Evolutionary conservation across 2,888 invertebrate genomes (phyloP).

Genomic region (Chrysotoxum bicinctum): DNA sequence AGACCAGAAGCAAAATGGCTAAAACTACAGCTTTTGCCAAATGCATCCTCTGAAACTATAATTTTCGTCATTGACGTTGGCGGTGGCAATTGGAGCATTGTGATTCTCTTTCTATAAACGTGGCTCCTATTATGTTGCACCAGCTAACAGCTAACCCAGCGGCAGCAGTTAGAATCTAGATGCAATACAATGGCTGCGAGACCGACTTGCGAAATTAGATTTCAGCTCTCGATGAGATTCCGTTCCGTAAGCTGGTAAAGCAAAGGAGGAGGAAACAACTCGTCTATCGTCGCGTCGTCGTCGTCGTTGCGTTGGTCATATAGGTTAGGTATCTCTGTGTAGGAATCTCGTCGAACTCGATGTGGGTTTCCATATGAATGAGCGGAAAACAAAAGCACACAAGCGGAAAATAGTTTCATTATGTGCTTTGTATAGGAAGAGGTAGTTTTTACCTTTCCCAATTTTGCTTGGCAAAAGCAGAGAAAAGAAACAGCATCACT

Average conservation of each 20-base stretch:
- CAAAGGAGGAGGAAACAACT: conserved; percentile 9
- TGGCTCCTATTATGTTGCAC: conserved; percentile 35
- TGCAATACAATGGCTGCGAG: conserved; percentile 17
- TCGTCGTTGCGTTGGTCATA: neutral
- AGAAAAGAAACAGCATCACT: neutral
- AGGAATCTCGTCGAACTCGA: neutral
- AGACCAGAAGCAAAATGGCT: conserved; percentile 38
- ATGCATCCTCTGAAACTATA: conserved; percentile 34
- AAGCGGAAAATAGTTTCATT: conserved; percentile 66
- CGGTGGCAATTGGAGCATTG: conserved; percentile 56
- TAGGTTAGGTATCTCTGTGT: neutral
- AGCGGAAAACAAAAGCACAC: conserved; percentile 57
- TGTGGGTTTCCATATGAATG: conserved; percentile 46
- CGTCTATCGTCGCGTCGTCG: neutral
- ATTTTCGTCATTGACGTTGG: conserved; percentile 55
- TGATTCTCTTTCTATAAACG: conserved; percentile 22
- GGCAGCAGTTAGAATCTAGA: neutral
- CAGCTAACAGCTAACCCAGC: neutral
- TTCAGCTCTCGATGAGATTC: conserved; percentile 47
- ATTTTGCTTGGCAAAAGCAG: conserved; percentile 2
- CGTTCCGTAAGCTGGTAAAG: conserved; percentile 20
- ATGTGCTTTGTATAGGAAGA: conserved; percentile 5
- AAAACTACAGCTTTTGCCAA: conserved; percentile 26
- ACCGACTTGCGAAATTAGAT: conserved; percentile 57
- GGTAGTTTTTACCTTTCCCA: conserved; percentile 61